These are phyloP conservation scores for Hylomyscus alleni DNA, from an alignment of 2,797 vertebrate species.

Conservation along the genomic window DNA sequence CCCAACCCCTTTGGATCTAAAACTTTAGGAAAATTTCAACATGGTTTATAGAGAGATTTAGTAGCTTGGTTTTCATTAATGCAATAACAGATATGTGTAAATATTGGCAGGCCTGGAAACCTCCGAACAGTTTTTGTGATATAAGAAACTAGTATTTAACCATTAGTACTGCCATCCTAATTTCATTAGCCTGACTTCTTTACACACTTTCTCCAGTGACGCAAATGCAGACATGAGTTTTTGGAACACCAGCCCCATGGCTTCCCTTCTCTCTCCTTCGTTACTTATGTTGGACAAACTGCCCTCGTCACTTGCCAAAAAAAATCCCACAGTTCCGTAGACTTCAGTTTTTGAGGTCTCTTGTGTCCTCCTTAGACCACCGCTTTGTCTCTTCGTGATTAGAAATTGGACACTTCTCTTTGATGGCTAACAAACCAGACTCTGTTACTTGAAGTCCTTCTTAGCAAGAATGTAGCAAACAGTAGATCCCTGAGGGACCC, in stretches of 20 bases:
- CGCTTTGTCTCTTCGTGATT: slow-evolving; percentile 80
- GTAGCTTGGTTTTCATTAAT: slow-evolving; percentile 68
- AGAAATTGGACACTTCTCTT: slow-evolving; percentile 76
- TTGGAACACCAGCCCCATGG: slow-evolving; percentile 79
- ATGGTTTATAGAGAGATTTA: slow-evolving; percentile 64
- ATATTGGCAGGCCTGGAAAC: slow-evolving; percentile 65
- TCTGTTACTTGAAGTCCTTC: slow-evolving; percentile 77
- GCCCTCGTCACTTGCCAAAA: slow-evolving; percentile 81
- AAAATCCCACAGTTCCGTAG: slow-evolving; percentile 75
- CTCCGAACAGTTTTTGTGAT: slow-evolving; percentile 75
- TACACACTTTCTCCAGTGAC: slow-evolving; percentile 84
- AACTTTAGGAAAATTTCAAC: slow-evolving; percentile 74
- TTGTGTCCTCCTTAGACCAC: slow-evolving; percentile 79
- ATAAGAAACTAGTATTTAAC: slow-evolving; percentile 71
- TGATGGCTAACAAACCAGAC: slow-evolving; percentile 75
- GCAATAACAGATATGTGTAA: slow-evolving; percentile 68
- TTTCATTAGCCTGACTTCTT: slow-evolving; percentile 79
- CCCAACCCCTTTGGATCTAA: slow-evolving; percentile 56
- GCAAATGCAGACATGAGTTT: slow-evolving; percentile 77
- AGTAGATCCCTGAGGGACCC: slow-evolving; percentile 71
- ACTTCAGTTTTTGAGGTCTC: slow-evolving; percentile 78
- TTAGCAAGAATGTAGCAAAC: slow-evolving; percentile 77
- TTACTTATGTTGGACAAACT: slow-evolving; percentile 85
- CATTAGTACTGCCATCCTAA: slow-evolving; percentile 74
- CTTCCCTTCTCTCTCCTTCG: slow-evolving; percentile 80